Evolutionary conservation across 92 coral and sea anemone species (phyloP), one percentile per base, ranked within the genome.

Genomic region (Diadumene lineata): DNA sequence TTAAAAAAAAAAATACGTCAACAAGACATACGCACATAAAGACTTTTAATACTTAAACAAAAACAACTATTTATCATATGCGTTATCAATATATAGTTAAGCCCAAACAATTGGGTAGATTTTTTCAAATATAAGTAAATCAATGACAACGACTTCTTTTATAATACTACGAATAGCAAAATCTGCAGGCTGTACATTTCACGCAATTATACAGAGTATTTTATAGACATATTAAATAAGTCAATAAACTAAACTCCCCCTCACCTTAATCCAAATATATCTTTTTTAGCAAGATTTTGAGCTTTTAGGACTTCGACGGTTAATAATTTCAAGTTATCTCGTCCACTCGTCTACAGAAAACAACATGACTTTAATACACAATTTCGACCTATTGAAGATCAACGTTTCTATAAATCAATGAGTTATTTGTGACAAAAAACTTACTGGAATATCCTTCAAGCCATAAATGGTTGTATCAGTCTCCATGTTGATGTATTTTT

Each of bases 241-340:
- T 38, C 10, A 53, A 21, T 13, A 53, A 53, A 53, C 58, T 13
- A 53, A 21, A 15, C 18, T 22, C 10, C 44, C 48, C 32, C 96
- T 27, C 64, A 94, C 98, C 98, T 94, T 28, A 94, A 73, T 24
- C 98, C 98, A 84, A 94, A 94, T 17, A 94, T 87, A 72, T 94
- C 99, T 76, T 96, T 96, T 73, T 96, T 96, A 55, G 97, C 97
- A 67, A 96, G 50, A 33, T 85, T 75, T 31, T 69, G 66, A 1
- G 93, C 99, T 31, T 73, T 75, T 31, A 84, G 34, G 21, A 96
- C 94, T 7, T 34, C 55, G 1, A 96, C 91, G 16, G 88, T 89
- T n/a, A 96, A 74, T 23, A 89, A 76, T 44, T 72, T 88, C n/a
- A 81, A 26, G n/a, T 24, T 43, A 43, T 43, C 79, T 22, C 69